Evolutionary conservation across 2,888 invertebrate species (phyloP), one percentile per base, ranked within the genome.

Genomic region (Polymixis lichenea): DNA sequence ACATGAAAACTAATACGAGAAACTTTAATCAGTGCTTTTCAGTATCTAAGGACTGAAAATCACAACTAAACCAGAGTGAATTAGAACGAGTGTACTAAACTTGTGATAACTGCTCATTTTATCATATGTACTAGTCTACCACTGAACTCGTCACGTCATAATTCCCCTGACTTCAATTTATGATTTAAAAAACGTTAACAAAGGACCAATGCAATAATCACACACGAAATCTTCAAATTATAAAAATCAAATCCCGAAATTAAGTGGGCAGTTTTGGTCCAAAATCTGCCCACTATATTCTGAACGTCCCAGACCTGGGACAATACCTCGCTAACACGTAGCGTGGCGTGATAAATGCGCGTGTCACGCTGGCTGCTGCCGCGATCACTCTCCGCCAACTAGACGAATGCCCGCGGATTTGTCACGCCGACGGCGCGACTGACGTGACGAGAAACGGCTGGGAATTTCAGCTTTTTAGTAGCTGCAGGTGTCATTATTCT

Each of bases 371-470:
- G 79, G 87, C 89, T 84, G 87, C 87, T 86, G 87, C 86, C 82
- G 80, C 88, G 78, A 90, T 92, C 89, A 78, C 82, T 91, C 89
- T 88, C 87, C 79, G 84, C 87, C 81, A 85, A 83, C 79, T 84
- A 85, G 88, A 90, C 88, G 87, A 89, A 91, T 89, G 86, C 78
- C 61, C 87, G 82, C 75, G 86, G 80, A 91, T 92, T 88, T 89
- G 88, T 90, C 88, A 89, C 86, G 81, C 75, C 78, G 80, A 62
- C 83, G 78, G 80, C 83, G 83, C 82, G 84, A 73, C 83, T 84
- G 80, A 82, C 83, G 78, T 84, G 80, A 80, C 75, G 80, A 83
- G 80, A 88, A 86, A 84, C 83, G 84, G 80, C 74, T 49, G 60
- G 77, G 55, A 73, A 85, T 85, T 88, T 72, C 73, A 78, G 74